Conservation (phyloP, 2,113 vertebrate species). For the Chiloscyllium plagiosum region DNA sequence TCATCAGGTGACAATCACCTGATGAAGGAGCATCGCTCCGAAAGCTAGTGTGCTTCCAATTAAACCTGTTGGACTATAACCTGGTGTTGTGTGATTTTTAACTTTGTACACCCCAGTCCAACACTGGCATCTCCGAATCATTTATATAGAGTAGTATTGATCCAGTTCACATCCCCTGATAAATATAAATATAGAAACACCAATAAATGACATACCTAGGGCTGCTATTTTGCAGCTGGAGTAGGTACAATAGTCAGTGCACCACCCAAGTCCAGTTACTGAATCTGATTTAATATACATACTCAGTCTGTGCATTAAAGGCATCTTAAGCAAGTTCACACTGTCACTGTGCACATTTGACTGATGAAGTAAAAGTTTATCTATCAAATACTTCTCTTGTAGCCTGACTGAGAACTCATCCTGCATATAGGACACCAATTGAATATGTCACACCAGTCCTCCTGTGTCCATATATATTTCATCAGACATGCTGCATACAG, state of each 20-base stretch:
- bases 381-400: not conserved
- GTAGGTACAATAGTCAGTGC: not conserved
- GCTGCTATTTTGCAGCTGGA: not conserved
- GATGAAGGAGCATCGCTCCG: too few species aligned
- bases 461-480: not conserved
- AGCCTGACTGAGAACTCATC: not conserved
- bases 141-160: not conserved
- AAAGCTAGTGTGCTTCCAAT: too few species aligned
- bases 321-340: not conserved
- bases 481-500: not conserved
- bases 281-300: not conserved
- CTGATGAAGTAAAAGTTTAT: not conserved
- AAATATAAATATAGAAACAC: not conserved
- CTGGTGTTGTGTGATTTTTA: too few species aligned
- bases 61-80: too few species aligned
- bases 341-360: not conserved
- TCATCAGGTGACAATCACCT: too few species aligned
- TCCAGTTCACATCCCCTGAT: not conserved
- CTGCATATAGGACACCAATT: not conserved
- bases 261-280: not conserved
- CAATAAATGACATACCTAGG: not conserved
- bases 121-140: too few species aligned
- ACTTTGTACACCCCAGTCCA: too few species aligned
- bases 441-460: not conserved
- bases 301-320: not conserved